These are phyloP conservation scores for Oikopleura dioica DNA, from an alignment of 23 tunicate species.

Conservation along the genomic window DNA sequence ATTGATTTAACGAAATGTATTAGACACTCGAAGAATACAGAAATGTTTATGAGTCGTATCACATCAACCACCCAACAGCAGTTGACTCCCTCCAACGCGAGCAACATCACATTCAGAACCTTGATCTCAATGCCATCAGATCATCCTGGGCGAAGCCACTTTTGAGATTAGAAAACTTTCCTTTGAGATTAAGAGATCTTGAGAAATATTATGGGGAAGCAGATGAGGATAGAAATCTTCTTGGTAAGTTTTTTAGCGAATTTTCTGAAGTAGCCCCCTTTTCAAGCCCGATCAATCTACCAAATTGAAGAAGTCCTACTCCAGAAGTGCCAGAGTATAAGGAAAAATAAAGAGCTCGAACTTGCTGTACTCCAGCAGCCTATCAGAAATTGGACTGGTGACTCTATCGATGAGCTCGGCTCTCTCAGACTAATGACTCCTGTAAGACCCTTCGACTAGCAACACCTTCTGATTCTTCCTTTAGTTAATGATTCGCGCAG, in stretches of 20 bases:
- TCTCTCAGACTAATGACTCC: background rate
- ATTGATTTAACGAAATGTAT: no score
- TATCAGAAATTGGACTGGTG: background rate
- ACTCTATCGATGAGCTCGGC: background rate
- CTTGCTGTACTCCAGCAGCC: background rate
- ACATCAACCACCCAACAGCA: background rate
- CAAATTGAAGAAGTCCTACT: background rate
- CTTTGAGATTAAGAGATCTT: background rate
- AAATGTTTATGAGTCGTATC: background rate
- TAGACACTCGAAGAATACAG: no score
- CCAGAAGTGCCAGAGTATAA: background rate
- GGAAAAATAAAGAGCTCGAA: background rate
- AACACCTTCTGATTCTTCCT: no score
- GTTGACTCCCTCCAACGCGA: background rate
- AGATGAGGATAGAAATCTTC: background rate
- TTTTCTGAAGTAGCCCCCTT: no score
- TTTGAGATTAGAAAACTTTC: background rate
- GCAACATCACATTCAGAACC: background rate
- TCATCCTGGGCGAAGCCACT: slow-evolving; percentile 2
- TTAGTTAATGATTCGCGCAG: background rate
- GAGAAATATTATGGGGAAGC: background rate
- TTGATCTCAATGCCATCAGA: background rate
- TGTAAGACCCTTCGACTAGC: no score
- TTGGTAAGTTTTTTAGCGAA: no score
- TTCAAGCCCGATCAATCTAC: background rate